Evolutionary conservation across 2,797 vertebrate species (phyloP).

Genomic region (Leucoraja ocellata): DNA sequence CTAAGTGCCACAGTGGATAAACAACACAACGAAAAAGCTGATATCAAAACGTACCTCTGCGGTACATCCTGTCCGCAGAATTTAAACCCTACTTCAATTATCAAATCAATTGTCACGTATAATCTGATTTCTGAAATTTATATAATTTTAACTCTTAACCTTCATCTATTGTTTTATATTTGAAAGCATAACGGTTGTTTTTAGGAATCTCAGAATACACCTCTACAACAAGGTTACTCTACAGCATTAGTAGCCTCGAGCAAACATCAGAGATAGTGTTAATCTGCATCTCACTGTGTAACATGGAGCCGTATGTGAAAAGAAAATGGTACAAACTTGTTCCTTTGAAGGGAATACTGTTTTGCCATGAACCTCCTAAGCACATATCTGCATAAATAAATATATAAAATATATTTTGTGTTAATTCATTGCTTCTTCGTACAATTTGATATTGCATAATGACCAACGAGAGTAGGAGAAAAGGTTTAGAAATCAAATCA

Average conservation of each 20-base stretch:
- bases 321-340: constrained; percentile 1
- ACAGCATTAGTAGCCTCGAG: background rate
- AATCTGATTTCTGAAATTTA: background rate
- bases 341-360: background rate
- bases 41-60: background rate
- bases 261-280: background rate
- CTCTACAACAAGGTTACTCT: background rate
- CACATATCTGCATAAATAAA: background rate
- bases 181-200: background rate
- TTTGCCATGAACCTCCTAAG: background rate
- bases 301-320: background rate
- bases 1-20: background rate
- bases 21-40: background rate
- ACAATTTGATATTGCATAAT: constrained; percentile 34
- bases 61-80: background rate
- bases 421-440: background rate
- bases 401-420: background rate
- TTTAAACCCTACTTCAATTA: background rate
- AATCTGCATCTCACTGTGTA: constrained; percentile 13
- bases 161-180: background rate
- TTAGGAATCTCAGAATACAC: background rate
- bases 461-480: background rate
- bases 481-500: constrained; percentile 50
- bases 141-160: background rate
- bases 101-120: background rate